Conservation (phyloP, 2,888 invertebrate genomes). For the Drosophila mimica region DNA sequence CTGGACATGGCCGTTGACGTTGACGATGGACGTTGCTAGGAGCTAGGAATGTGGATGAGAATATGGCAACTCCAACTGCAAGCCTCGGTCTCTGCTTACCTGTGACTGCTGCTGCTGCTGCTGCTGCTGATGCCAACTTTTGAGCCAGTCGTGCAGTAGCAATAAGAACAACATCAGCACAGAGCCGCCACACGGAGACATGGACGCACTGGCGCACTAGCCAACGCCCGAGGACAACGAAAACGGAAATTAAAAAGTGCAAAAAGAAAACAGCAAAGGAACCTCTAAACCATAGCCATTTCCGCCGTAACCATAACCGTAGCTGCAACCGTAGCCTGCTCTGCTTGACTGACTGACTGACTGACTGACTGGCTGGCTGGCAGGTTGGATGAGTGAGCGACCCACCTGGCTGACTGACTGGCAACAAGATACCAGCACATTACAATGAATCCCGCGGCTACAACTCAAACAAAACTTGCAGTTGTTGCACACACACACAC, state of each 20-base stretch:
- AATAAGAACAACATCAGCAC: constrained; percentile 56
- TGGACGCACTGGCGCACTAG: constrained; percentile 29
- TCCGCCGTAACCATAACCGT: constrained; percentile 54
- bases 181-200: constrained; percentile 30
- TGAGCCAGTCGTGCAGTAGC: constrained; percentile 45
- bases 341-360: constrained; percentile 34
- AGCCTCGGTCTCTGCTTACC: constrained; percentile 38
- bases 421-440: constrained; percentile 75
- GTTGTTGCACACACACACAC: constrained; percentile 55
- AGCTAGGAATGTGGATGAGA: constrained; percentile 6
- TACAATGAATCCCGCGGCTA: constrained; percentile 78
- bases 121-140: constrained; percentile 59
- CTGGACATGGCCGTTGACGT: background rate
- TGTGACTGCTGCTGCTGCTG: constrained; percentile 38
- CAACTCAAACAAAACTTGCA: constrained; percentile 73
- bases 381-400: constrained; percentile 30
- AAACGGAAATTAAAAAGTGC: constrained; percentile 80
- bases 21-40: background rate
- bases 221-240: constrained; percentile 57
- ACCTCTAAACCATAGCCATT: constrained; percentile 72
- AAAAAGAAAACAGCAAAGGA: constrained; percentile 76
- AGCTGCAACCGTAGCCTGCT: constrained; percentile 56
- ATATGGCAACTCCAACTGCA: constrained; percentile 47
- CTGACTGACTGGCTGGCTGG: constrained; percentile 25
- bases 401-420: constrained; percentile 34